Evolutionary conservation across 2,113 vertebrate genomes (phyloP), one percentile per base, ranked within the genome.

Genomic region (Hepsetus odoe): DNA sequence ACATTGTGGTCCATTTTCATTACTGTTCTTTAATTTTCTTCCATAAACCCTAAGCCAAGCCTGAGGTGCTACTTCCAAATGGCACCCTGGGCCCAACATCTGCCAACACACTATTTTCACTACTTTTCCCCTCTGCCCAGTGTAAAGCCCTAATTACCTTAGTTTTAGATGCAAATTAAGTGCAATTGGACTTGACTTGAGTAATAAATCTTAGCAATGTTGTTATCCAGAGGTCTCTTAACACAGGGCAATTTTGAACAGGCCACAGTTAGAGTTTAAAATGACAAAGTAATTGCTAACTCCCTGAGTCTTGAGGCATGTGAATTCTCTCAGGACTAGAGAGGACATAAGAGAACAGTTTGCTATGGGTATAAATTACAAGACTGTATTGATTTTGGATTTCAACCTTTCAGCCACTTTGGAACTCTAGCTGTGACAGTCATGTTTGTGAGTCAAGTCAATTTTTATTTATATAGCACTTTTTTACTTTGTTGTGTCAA

Each of bases 121-220:
- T 28, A 14, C 16, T 55, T 59, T 83, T 56, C 78, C 80, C 51
- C 88, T 87, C n/a, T n/a, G n/a, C n/a, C 80, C 87, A 84, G 87
- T 90, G 87, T 84, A 20, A 40, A 84, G 71, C 86, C 84, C 86
- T 91, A 90, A 92, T 92, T 91, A 87, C 87, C 80, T 65, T 92
- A 89, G 92, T 92, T 91, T 89, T 84, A 83, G 88, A 90, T 91
- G 90, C 88, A 91, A 91, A 92, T 93, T 91, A 91, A 88, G 84
- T 82, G 84, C 86, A 91, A 90, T 93, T 92, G 90, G 86, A 91
- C 75, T 84, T 91, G 92, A 93, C 90, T 90, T 76, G 85, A 83
- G 87, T 87, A 86, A 90, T 93, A 94, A 92, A 94, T 92, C 89
- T 82, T 69, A 14, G 26, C 65, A 12, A 59, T 64, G 70, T 72